Conservation (phyloP, 1,140 invertebrate species). For the Achroia grisella region DNA sequence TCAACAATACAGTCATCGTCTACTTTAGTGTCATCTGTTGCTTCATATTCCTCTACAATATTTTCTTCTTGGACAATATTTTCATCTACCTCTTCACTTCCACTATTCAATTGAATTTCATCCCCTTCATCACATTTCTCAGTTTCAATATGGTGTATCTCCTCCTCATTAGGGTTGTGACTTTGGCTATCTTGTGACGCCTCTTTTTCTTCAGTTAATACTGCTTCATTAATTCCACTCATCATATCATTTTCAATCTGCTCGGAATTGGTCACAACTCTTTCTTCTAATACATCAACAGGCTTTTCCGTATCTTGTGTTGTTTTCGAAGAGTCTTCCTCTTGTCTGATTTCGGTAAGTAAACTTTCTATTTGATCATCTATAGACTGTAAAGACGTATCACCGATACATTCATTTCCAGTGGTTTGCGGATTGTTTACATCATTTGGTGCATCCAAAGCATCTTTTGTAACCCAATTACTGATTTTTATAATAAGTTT, state of each 20-base stretch:
- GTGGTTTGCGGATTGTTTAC: too few species aligned
- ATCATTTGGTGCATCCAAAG: neutral
- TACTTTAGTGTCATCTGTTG: neutral
- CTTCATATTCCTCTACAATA: too few species aligned
- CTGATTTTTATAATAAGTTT: constrained; percentile 22
- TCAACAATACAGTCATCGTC: constrained; percentile 3
- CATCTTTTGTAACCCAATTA: neutral
- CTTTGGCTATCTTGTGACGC: too few species aligned
- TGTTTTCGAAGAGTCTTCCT: constrained; percentile 12
- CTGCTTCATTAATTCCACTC: too few species aligned
- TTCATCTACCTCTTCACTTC: neutral
- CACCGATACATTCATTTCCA: neutral
- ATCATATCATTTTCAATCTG: too few species aligned
- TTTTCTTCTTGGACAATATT: too few species aligned
- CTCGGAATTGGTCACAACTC: too few species aligned
- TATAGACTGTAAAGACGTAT: constrained; percentile 1
- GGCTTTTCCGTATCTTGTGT: neutral
- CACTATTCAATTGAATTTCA: neutral
- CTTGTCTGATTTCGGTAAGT: constrained; percentile 24
- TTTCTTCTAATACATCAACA: too few species aligned
- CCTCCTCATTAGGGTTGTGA: neutral
- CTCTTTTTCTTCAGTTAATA: too few species aligned
- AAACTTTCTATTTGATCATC: constrained; percentile 39
- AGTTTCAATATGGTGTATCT: too few species aligned
- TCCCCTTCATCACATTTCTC: neutral